Evolutionary conservation across 2,113 vertebrate genomes (phyloP).

Genomic region (Psittacula cyanocephala): DNA sequence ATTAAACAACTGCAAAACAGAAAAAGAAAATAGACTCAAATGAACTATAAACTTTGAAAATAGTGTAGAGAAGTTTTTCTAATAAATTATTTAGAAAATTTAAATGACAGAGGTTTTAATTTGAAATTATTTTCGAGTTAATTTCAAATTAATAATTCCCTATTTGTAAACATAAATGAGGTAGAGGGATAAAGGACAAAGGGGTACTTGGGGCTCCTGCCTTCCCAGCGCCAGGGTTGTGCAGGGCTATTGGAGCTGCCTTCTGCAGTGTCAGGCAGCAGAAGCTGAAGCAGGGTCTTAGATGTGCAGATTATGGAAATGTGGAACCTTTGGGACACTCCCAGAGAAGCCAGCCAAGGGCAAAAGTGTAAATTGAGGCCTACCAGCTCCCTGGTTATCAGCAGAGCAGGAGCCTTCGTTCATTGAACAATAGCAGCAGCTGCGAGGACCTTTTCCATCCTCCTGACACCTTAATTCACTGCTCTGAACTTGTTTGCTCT

Average conservation of each 20-base stretch:
- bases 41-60: background rate
- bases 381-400: background rate
- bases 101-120: background rate
- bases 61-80: background rate
- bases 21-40: background rate
- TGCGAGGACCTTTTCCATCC: background rate
- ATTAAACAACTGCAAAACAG: background rate
- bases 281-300: background rate
- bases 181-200: background rate
- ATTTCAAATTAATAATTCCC: background rate
- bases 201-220: fast-evolving
- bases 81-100: background rate
- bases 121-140: background rate
- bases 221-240: fast-evolving
- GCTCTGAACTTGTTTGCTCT: conserved; percentile 45
- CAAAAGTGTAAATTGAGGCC: background rate
- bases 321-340: background rate
- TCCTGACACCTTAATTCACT: conserved; percentile 26
- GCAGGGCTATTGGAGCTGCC: background rate
- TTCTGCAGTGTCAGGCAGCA: background rate
- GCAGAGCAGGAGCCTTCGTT: background rate
- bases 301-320: background rate
- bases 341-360: background rate
- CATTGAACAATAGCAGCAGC: background rate
- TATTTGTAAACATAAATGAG: background rate